phyloP scores from a whole-genome alignment of 2,888 invertebrate genomes.

The Coremacera marginata region DNA sequence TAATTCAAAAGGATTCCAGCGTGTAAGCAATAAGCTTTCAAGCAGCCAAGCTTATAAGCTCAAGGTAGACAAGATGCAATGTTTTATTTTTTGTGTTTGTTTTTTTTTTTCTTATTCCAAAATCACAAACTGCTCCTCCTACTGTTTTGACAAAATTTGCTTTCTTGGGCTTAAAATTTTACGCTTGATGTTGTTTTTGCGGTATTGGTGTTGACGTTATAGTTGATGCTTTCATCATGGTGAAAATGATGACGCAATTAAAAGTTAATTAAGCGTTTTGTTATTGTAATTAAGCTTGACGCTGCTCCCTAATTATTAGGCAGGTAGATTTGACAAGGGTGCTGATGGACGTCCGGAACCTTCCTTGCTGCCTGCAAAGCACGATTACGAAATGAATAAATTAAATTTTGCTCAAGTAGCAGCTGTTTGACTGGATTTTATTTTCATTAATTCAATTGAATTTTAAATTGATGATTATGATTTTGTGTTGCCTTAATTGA shows the following conservation, averaged over 20 bases:
- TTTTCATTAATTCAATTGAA: slow-evolving; percentile 21
- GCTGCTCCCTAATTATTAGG: background rate
- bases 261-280: slow-evolving; percentile 28
- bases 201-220: background rate
- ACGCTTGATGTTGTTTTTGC: background rate
- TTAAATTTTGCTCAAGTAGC: slow-evolving; percentile 21
- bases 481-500: background rate
- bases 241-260: slow-evolving; percentile 28
- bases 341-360: background rate
- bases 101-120: no score
- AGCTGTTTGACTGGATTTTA: slow-evolving; percentile 15
- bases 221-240: background rate
- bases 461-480: slow-evolving; percentile 13
- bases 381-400: background rate
- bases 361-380: background rate
- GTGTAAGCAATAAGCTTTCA: slow-evolving; percentile 8
- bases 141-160: slow-evolving; percentile 19
- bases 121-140: background rate
- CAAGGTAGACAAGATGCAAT: background rate
- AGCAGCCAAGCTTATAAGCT: background rate
- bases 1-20: slow-evolving; percentile 40
- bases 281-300: slow-evolving; percentile 10
- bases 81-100: no score
- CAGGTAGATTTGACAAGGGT: background rate
- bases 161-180: background rate